Evolutionary conservation across 2,797 vertebrate genomes (phyloP).

Genomic region (Anas bernieri): DNA sequence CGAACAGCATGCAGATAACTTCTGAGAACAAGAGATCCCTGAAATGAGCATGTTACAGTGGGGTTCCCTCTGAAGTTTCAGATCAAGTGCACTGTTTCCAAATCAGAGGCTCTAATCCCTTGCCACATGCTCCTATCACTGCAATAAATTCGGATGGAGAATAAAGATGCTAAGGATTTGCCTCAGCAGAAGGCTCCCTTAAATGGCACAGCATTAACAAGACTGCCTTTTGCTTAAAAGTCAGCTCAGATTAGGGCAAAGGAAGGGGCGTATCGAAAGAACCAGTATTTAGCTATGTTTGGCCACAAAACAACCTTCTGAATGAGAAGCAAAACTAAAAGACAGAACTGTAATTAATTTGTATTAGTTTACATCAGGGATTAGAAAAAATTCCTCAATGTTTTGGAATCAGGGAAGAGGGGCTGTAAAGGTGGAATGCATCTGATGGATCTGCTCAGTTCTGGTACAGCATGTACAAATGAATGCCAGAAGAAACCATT

Average conservation of each 20-base stretch:
- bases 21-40: background rate
- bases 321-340: background rate
- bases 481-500: background rate
- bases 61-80: background rate
- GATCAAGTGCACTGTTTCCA: background rate
- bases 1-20: background rate
- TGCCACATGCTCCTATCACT: background rate
- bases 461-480: background rate
- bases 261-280: background rate
- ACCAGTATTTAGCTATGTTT: background rate
- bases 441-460: background rate
- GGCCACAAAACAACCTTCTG: background rate
- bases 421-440: slow-evolving; percentile 21
- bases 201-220: background rate
- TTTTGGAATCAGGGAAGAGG: background rate
- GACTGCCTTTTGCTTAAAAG: background rate
- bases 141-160: background rate
- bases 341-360: background rate
- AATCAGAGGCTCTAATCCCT: background rate
- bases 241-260: background rate
- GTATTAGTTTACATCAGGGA: background rate
- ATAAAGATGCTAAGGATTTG: background rate
- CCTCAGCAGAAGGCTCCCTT: background rate
- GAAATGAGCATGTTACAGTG: background rate
- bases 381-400: background rate